phyloP scores from a whole-genome alignment of 2,797 vertebrate genomes.

The Fundulus diaphanus region DNA sequence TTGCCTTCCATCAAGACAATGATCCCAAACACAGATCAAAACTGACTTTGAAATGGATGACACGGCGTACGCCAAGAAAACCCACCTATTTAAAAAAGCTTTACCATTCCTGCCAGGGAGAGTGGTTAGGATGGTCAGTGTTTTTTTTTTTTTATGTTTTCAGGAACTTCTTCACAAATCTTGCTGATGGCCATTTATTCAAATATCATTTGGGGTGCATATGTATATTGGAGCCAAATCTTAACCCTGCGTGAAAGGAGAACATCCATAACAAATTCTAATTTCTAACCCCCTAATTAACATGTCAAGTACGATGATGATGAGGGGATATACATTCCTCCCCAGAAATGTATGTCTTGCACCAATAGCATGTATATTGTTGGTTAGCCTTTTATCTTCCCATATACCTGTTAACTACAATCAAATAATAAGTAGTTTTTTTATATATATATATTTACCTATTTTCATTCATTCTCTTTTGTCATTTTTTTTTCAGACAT shows the following conservation, averaged over 20 bases:
- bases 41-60: neutral
- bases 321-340: neutral
- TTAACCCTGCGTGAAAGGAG: neutral
- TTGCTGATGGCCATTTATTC: neutral
- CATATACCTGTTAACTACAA: slow-evolving; percentile 49
- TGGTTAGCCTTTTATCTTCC: slow-evolving; percentile 20
- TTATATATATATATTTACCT: neutral
- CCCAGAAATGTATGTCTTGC: neutral
- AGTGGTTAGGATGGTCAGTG: neutral
- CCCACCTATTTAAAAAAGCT: neutral
- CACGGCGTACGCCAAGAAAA: neutral
- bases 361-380: slow-evolving; percentile 27
- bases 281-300: neutral
- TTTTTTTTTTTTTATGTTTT: neutral
- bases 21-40: neutral
- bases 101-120: neutral
- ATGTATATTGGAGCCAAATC: neutral
- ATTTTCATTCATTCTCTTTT: slow-evolving; percentile 51
- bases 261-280: neutral
- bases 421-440: slow-evolving; percentile 46
- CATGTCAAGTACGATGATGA: neutral
- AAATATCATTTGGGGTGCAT: neutral
- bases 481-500: slow-evolving; percentile 62
- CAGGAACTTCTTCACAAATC: neutral
- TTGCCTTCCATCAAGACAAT: neutral